Conservation (phyloP, 2,888 invertebrate genomes). For the Sepiola atlantica region DNA sequence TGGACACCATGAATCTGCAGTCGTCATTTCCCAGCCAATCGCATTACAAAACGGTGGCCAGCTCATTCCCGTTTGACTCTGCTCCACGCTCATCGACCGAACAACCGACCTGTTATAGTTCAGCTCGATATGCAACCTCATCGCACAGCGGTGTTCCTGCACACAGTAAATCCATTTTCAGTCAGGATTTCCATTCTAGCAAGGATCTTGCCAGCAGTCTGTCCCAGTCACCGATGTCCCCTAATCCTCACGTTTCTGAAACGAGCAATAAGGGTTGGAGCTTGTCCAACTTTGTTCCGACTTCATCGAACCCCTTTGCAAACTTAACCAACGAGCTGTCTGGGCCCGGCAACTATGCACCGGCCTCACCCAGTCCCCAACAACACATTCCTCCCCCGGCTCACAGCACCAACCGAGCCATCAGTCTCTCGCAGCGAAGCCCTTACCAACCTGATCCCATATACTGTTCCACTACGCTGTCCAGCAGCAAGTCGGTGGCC, state of each 20-base stretch:
- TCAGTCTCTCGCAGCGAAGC: constrained; percentile 60
- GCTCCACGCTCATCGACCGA: constrained; percentile 49
- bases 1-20: constrained; percentile 58
- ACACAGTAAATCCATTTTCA: constrained; percentile 48
- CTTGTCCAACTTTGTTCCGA: constrained; percentile 59
- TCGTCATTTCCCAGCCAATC: constrained; percentile 57
- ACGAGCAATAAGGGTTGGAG: constrained; percentile 57
- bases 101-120: constrained; percentile 49
- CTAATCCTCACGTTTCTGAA: constrained; percentile 49
- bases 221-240: constrained; percentile 23
- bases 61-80: constrained; percentile 60
- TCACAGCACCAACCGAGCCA: constrained; percentile 62
- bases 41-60: constrained; percentile 62
- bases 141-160: constrained; percentile 47
- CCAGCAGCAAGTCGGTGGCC: constrained; percentile 41
- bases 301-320: constrained; percentile 55
- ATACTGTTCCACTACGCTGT: constrained; percentile 19
- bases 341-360: constrained; percentile 47
- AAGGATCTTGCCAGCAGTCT: constrained; percentile 46
- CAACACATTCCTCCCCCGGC: constrained; percentile 67
- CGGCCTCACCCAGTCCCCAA: constrained; percentile 51
- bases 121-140: constrained; percentile 34
- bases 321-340: constrained; percentile 52
- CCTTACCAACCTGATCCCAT: constrained; percentile 54
- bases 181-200: constrained; percentile 51